These are phyloP conservation scores for Cotesia vestalis DNA, from an alignment of 1,140 invertebrate genomes.

Conservation along the genomic window DNA sequence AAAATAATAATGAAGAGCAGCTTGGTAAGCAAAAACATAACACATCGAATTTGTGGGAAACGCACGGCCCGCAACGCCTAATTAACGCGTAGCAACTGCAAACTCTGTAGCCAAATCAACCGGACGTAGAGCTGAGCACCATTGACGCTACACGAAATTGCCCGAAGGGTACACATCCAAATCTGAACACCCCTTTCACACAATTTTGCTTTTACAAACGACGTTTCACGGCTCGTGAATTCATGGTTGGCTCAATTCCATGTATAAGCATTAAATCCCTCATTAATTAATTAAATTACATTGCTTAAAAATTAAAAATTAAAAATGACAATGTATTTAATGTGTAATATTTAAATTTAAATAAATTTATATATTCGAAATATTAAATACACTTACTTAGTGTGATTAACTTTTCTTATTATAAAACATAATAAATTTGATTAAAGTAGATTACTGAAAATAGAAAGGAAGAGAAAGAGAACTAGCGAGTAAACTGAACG, in stretches of 20 bases:
- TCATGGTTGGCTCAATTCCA: slow-evolving; percentile 13
- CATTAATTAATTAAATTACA: neutral
- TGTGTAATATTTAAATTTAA: no score
- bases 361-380: neutral
- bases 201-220: slow-evolving; percentile 28
- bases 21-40: neutral
- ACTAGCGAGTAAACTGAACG: slow-evolving; percentile 13
- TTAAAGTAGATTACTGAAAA: no score
- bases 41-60: slow-evolving; percentile 44
- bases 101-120: slow-evolving; percentile 36
- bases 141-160: slow-evolving; percentile 37
- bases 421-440: slow-evolving; percentile 2
- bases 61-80: slow-evolving; percentile 40
- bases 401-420: neutral
- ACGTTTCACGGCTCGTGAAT: slow-evolving; percentile 30
- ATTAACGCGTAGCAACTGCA: slow-evolving; percentile 46
- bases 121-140: slow-evolving; percentile 28
- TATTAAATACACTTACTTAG: slow-evolving; percentile 4
- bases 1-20: neutral
- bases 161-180: slow-evolving; percentile 33
- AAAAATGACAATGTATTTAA: neutral
- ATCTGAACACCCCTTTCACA: slow-evolving; percentile 26
- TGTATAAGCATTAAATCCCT: slow-evolving; percentile 12
- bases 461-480: slow-evolving; percentile 11
- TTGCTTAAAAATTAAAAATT: neutral